Base-by-base conservation (phyloP, 2,888 invertebrate genomes). In the Choristoneura rosaceana region DNA sequence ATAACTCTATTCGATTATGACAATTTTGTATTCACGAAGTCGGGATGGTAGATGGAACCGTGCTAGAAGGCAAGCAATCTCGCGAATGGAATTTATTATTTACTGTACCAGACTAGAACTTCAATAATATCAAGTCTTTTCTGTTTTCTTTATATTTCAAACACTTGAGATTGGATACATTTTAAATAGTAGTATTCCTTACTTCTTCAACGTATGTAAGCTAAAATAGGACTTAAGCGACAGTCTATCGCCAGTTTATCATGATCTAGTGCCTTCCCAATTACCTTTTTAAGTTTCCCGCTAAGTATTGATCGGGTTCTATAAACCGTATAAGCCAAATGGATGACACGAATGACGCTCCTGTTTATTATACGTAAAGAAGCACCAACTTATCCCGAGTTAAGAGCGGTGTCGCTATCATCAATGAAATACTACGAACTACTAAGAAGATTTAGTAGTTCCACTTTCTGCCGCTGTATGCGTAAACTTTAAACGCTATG, bases 11-110 rank as follows among this genome's bases (percentile, higher is more conserved):
- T 83, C 81, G 83, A 82, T 84, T 84, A 81, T 78, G 76, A 76
- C 74, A 85, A 15, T 82, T 78, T 82, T 82, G 82, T 82, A 82
- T 81, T 81, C 79, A 81, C 80, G 81, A 81, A 82, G 85, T 88
- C 83, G 87, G 89, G 88, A 88, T 90, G 87, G 90, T 88, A 90
- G 89, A 90, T 91, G 93, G 93, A 93, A 93, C 93, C 84, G 93
- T 93, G 92, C 88, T 92, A 90, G 89, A 71, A 77, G 80, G 59
- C 62, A 52, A 67, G 71, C n/a, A 43, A 45, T 55, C 59, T 38
- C 41, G 75, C 68, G 71, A 71, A 60, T 71, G 68, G 66, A 43
- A 62, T 67, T 71, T 58, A 67, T 67, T 17, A 55, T 17, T 25
- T 9, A 25, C 25, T 55, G 50, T 15, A 55, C 25, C 12, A 55